Evolutionary conservation across 2,113 vertebrate species (phyloP).

Genomic region (Synchiropus splendidus): DNA sequence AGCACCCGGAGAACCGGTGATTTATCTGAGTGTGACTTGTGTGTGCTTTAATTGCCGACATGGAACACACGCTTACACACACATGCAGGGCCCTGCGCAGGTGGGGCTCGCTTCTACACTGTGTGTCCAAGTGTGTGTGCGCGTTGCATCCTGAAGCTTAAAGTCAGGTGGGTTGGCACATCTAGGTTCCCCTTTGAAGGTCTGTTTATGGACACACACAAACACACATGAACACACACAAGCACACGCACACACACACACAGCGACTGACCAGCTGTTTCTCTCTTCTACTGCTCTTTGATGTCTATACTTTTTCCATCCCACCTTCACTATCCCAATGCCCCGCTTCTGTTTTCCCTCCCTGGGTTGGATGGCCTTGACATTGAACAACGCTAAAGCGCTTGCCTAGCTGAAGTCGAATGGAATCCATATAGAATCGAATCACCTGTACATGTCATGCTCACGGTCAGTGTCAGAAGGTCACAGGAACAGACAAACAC

Average conservation of each 20-base stretch:
- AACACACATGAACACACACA: too few relatives aligned
- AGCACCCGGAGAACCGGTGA: conserved; percentile 30
- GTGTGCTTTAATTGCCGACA: conserved; percentile 35
- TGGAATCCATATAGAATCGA: too few relatives aligned
- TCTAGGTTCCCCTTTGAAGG: conserved; percentile 52
- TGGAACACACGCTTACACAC: conserved; percentile 14
- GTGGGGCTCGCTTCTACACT: conserved; percentile 23
- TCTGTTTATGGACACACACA: conserved; percentile 33
- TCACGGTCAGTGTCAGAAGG: too few relatives aligned
- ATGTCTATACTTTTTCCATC: conserved; percentile 46
- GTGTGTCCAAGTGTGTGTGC: conserved; percentile 4
- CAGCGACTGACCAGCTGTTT: conserved; percentile 54
- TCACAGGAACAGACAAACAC: too few relatives aligned
- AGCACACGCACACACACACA: conserved; percentile 31
- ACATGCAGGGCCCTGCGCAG: conserved; percentile 28
- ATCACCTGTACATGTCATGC: too few relatives aligned
- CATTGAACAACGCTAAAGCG: too few relatives aligned
- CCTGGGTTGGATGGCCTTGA: too few relatives aligned
- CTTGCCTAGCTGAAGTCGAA: too few relatives aligned
- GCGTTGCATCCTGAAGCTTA: conserved; percentile 20
- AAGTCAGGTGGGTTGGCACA: conserved; percentile 45
- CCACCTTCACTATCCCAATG: conserved; percentile 11
- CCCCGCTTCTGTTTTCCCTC: conserved; percentile 4
- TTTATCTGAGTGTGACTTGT: conserved; percentile 37
- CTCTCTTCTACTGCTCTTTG: conserved; percentile 41